phyloP scores from a whole-genome alignment of 2,113 vertebrate genomes.

The Ammodytes marinus region DNA sequence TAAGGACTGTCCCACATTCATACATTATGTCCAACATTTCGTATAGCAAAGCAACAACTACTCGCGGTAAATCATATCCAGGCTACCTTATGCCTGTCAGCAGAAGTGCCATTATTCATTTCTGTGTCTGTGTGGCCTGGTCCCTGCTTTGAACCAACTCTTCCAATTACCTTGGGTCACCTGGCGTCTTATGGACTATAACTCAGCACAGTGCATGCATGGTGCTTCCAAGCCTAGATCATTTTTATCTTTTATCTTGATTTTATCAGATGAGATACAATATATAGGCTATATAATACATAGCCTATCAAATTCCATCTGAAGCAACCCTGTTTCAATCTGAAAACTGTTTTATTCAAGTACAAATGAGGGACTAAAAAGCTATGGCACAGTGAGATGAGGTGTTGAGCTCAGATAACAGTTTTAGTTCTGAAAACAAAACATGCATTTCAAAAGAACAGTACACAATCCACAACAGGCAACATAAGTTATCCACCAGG shows the following conservation, averaged over 20 bases:
- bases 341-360: neutral
- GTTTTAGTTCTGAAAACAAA: slow-evolving; percentile 9
- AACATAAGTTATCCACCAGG: slow-evolving; percentile 10
- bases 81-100: neutral
- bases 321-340: neutral
- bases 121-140: neutral
- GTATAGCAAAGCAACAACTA: neutral
- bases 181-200: neutral
- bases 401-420: slow-evolving; percentile 5
- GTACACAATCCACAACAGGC: neutral
- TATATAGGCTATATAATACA: no score
- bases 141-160: neutral
- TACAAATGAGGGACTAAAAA: slow-evolving; percentile 10
- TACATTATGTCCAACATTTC: neutral
- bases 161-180: neutral
- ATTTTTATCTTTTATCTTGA: neutral
- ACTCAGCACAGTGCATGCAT: neutral
- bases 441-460: slow-evolving; percentile 5
- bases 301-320: neutral
- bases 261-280: neutral
- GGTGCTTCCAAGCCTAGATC: neutral
- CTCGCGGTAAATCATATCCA: neutral
- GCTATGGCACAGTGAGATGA: neutral
- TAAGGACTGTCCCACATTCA: neutral
- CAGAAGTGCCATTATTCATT: slow-evolving; percentile 1